Base-by-base conservation (phyloP, 2,113 vertebrate species). In the Excalfactoria chinensis region DNA sequence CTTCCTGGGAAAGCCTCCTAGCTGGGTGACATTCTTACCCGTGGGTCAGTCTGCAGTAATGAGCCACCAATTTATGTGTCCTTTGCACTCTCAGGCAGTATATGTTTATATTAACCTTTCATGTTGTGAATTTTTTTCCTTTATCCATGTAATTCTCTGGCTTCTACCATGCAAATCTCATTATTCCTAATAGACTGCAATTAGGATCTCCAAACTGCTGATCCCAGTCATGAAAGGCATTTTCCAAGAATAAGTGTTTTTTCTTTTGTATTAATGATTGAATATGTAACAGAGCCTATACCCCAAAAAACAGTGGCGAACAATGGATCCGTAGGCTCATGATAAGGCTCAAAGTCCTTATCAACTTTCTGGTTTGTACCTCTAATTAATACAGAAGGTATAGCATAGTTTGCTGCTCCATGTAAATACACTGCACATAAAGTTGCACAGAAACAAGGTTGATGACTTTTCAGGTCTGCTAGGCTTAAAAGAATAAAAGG, bases 161-260 rank as follows among this genome's bases (percentile, higher is more conserved):
- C 97, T 98, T 98, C 97, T 97, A 84, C 86, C 96, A 97, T 97
- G 97, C 90, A 97, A 96, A 97, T 98, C 96, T 98, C 98, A 98
- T 99, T 97, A 98, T 98, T 98, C 97, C 96, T 97, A 97, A 98
- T 97, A 97, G 95, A 97, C 96, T 97, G 97, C 97, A 98, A 98
- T 99, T 98, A 98, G 97, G 96, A 95, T 96, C 90, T 96, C 95
- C 94, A 93, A 92, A 93, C 94, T 97, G 96, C 93, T 95, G 96
- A 92, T 96, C 77, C 35, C 88, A 94, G 95, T 86, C 86, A 66
- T 66, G 86, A 92, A 25, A 60, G 72, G 70, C 51, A 25, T 93
- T 96, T 73, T 46, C 84, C 68, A 90, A 96, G 89, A 95, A 97
- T 79, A 95, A 93, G 62, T 49, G 48, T 23, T 93, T 96, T 95